These are phyloP conservation scores for Pungitius pungitius DNA, from an alignment of 2,113 vertebrate genomes.

Conservation along the genomic window DNA sequence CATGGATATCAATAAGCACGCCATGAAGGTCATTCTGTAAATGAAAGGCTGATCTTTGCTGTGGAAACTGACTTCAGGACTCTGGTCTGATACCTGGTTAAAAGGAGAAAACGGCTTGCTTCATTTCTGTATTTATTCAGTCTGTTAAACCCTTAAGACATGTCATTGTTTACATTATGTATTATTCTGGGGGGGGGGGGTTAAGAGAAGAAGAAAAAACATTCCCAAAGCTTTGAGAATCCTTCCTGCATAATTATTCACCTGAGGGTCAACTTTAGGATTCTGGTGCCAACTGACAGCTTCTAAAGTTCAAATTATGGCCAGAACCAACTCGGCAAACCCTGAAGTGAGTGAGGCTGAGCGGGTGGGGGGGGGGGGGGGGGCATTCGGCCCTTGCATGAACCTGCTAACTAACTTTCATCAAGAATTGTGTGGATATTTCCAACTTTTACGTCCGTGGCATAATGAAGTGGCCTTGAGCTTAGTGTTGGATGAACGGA, in stretches of 20 bases:
- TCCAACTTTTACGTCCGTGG: too few species aligned
- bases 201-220: constrained; percentile 27
- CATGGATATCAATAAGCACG: too few species aligned
- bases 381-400: too few species aligned
- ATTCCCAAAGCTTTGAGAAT: constrained; percentile 43
- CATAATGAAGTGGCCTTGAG: too few species aligned
- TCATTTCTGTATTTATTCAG: neutral
- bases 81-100: neutral
- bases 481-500: too few species aligned
- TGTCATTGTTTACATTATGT: constrained; percentile 19
- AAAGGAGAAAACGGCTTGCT: neutral
- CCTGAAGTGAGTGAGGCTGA: constrained; percentile 42
- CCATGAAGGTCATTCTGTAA: too few species aligned
- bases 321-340: constrained; percentile 59
- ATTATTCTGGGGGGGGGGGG: neutral
- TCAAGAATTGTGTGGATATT: too few species aligned
- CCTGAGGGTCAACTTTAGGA: constrained; percentile 42
- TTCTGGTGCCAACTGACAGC: constrained; percentile 41
- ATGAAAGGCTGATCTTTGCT: too few species aligned
- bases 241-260: constrained; percentile 46
- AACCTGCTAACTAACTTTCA: too few species aligned
- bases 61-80: too few species aligned
- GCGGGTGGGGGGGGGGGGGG: neutral
- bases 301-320: constrained; percentile 35
- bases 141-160: neutral